phyloP scores from a whole-genome alignment of 2,113 vertebrate species.

The Sardina pilchardus region DNA sequence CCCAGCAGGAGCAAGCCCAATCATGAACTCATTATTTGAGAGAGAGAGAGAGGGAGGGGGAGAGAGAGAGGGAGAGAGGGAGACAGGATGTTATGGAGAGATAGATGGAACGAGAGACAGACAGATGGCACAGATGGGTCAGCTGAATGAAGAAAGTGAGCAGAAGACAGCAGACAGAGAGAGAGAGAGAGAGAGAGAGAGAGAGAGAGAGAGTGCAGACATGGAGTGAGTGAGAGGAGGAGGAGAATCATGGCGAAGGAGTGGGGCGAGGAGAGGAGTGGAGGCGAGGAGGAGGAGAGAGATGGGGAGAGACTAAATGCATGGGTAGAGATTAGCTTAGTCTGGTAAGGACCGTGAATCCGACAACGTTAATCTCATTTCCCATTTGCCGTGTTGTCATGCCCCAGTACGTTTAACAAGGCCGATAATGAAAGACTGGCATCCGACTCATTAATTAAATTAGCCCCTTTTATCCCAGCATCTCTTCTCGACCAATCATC shows the following conservation, averaged over 20 bases:
- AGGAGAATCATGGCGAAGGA: background rate
- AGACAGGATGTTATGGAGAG: background rate
- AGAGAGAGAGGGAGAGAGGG: conserved; percentile 40
- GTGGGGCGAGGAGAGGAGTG: background rate
- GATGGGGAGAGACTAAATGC: conserved; percentile 45
- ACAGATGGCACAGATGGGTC: conserved; percentile 9
- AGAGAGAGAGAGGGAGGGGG: conserved; percentile 39
- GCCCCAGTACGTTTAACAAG: conserved; percentile 69
- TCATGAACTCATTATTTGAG: conserved; percentile 43
- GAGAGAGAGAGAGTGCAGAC: conserved; percentile 28
- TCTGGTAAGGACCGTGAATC: conserved; percentile 61
- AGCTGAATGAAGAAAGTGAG: background rate
- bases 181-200: conserved; percentile 40
- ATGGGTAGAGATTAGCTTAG: conserved; percentile 58
- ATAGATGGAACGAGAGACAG: background rate
- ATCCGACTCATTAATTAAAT: conserved; percentile 73
- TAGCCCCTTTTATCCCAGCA: conserved; percentile 65
- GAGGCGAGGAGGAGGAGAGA: conserved; percentile 37
- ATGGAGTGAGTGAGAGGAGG: background rate
- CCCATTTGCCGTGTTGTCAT: conserved; percentile 58
- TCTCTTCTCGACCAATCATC: conserved; percentile 62
- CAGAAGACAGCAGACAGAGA: conserved; percentile 12
- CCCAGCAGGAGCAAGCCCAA: conserved; percentile 40
- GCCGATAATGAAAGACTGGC: conserved; percentile 67
- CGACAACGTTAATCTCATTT: conserved; percentile 68